phyloP scores from a whole-genome alignment of 2,888 invertebrate genomes.

The Dysmachus trigonus region DNA sequence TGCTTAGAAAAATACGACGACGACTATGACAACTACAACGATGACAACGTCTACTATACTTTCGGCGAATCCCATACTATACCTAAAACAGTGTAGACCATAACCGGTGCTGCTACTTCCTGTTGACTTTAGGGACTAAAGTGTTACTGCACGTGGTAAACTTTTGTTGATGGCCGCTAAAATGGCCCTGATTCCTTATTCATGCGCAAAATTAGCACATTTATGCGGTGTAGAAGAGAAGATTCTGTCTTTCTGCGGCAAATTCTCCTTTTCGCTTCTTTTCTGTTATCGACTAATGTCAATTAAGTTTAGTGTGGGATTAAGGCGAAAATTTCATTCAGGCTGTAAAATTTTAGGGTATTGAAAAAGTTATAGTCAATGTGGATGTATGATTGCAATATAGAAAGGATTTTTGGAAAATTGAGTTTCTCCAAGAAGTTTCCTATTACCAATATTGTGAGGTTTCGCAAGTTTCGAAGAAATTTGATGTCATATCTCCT shows the following conservation, averaged over 20 bases:
- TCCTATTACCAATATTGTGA: background rate
- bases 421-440: background rate
- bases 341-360: background rate
- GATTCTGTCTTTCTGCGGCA: background rate
- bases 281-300: background rate
- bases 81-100: background rate
- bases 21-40: background rate
- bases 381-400: background rate
- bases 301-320: background rate
- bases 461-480: background rate
- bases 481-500: background rate
- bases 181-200: slow-evolving; percentile 21
- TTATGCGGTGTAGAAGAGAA: background rate
- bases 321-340: background rate
- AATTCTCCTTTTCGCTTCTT: background rate
- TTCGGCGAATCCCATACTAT: background rate
- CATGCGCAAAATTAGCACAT: slow-evolving; percentile 32
- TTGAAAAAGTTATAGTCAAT: background rate
- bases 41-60: background rate
- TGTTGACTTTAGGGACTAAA: slow-evolving; percentile 2
- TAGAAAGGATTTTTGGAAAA: background rate
- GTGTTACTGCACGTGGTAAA: slow-evolving; percentile 26
- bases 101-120: background rate
- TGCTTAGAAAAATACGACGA: background rate
- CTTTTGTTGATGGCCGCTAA: slow-evolving; percentile 11